Evolutionary conservation across 2,888 invertebrate species (phyloP).

Genomic region (Aethes cnicana): DNA sequence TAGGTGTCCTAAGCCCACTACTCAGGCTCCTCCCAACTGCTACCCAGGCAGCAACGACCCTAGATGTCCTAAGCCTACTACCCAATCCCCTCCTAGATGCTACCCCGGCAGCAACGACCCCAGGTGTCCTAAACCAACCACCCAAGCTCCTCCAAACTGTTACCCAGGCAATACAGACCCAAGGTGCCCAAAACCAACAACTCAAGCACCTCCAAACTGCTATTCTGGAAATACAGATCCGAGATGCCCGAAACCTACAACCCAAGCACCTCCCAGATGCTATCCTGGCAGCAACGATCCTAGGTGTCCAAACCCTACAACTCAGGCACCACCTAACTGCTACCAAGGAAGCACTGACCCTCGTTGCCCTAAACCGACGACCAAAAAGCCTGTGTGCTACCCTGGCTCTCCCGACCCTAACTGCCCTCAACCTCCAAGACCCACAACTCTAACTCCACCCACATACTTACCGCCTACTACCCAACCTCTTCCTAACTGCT

Average conservation of each 20-base stretch:
- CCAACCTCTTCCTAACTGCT: conserved; percentile 35
- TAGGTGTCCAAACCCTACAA: conserved; percentile 45
- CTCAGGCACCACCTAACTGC: conserved; percentile 39
- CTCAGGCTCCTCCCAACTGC: conserved; percentile 42
- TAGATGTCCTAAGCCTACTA: conserved; percentile 42
- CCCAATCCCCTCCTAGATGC: conserved; percentile 35
- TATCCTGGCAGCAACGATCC: conserved; percentile 45
- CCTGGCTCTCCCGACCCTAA: conserved; percentile 56
- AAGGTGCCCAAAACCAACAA: conserved; percentile 46
- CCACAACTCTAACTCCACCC: conserved; percentile 45
- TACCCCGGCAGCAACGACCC: conserved; percentile 34
- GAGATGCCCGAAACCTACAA: conserved; percentile 40
- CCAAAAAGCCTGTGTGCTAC: conserved; percentile 38
- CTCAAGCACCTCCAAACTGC: conserved; percentile 35
- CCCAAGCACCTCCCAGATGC: conserved; percentile 35
- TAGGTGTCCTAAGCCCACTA: conserved; percentile 41
- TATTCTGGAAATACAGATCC: conserved; percentile 45
- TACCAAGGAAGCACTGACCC: conserved; percentile 35
- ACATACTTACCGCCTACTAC: conserved; percentile 43
- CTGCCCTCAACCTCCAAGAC: conserved; percentile 52
- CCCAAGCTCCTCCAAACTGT: conserved; percentile 36
- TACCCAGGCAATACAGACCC: conserved; percentile 36
- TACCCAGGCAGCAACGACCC: conserved; percentile 53
- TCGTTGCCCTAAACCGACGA: conserved; percentile 40
- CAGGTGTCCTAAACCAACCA: conserved; percentile 36